Percentiles rank a stretch among this genome's conserved stretches.
Evolutionary conservation across 2,797 vertebrate genomes (phyloP).

Genomic region (Micrastur ruficollis): DNA sequence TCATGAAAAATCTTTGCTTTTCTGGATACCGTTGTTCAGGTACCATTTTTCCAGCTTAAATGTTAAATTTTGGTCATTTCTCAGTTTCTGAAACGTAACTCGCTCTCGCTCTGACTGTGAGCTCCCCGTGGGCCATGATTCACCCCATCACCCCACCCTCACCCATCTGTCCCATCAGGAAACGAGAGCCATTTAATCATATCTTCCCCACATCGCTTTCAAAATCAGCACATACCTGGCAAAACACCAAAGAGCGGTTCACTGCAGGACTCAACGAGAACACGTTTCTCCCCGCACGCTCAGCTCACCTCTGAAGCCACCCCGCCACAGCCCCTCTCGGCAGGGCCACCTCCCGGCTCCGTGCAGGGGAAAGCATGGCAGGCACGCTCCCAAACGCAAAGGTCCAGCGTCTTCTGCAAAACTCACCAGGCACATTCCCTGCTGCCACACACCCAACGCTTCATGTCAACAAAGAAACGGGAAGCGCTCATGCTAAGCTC

Average conservation of each 20-base stretch:
- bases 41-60: neutral
- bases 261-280: fast-evolving
- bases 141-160: neutral
- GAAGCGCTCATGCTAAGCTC: neutral
- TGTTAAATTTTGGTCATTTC: neutral
- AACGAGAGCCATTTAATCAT: neutral
- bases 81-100: neutral
- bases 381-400: fast-evolving
- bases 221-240: neutral
- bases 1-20: neutral
- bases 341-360: neutral
- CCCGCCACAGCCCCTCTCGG: neutral
- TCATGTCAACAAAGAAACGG: fast-evolving
- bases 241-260: neutral
- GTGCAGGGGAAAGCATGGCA: fast-evolving
- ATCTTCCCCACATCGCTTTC: neutral
- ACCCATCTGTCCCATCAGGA: neutral
- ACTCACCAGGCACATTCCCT: neutral
- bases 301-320: fast-evolving
- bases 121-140: fast-evolving
- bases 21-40: neutral
- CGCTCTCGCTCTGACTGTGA: neutral
- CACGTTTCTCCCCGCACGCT: fast-evolving
- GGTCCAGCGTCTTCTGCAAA: neutral
- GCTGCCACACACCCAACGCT: neutral